phyloP scores from a whole-genome alignment of 2,888 invertebrate genomes.

The Ceraclea dissimilis region DNA sequence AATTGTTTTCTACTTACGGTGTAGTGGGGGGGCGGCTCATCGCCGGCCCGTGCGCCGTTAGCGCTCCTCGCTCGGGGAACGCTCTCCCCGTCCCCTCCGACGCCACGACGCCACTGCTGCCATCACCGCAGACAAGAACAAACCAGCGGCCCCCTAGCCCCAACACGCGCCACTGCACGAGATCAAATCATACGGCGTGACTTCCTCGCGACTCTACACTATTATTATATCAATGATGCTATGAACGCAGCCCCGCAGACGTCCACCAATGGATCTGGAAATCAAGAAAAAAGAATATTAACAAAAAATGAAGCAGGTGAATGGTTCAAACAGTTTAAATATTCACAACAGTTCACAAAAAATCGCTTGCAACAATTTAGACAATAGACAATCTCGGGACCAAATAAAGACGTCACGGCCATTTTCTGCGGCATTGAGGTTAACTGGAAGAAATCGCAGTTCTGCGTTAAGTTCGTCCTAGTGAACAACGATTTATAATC shows the following conservation, averaged over 20 bases:
- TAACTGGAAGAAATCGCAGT: no score
- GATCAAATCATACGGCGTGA: not conserved
- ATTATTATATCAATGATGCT: not conserved
- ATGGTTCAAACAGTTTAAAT: no score
- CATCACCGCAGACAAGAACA: constrained; percentile 29
- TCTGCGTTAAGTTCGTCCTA: no score
- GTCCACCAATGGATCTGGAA: not conserved
- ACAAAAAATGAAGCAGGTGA: no score
- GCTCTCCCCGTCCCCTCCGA: constrained; percentile 43
- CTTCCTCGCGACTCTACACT: no score
- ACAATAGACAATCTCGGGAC: no score
- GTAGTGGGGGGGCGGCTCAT: constrained; percentile 50
- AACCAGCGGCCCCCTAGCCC: constrained; percentile 30
- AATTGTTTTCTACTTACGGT: constrained; percentile 41
- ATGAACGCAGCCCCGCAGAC: not conserved
- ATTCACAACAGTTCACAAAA: no score
- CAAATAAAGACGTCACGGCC: no score
- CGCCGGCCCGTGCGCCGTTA: constrained; percentile 33
- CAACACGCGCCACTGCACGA: not conserved
- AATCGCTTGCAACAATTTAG: no score
- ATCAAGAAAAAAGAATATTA: not conserved
- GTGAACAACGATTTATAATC: no score
- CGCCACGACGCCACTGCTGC: constrained; percentile 32
- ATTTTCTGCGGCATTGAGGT: no score
- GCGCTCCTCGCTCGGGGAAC: constrained; percentile 32